Evolutionary conservation across 2,888 invertebrate species (phyloP), one percentile per base, ranked within the genome.

Genomic region (Lypha dubia): DNA sequence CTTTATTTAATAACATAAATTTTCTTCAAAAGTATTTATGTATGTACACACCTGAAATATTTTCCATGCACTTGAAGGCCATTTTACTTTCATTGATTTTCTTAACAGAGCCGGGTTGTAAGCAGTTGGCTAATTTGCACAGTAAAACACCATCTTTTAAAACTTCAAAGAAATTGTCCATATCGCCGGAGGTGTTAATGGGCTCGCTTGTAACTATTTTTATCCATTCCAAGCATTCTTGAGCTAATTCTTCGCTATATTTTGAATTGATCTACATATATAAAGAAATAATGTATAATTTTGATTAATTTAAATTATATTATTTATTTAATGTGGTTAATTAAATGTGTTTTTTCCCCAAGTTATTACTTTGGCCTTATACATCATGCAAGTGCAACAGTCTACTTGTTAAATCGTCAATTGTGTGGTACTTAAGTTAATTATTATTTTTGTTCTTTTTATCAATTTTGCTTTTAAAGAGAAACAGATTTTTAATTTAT

Each of bases 61-160:
- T 99, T 93, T 99, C 99, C 99, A 99, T 99, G 93, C 98, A 98
- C 91, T 98, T 98, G 93, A 99, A 99, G 82, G 97, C 98, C 95
- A 98, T 96, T 90, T 95, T 95, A 80, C 96, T 96, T 88, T 95
- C 95, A 92, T 99, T 98, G 88, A 99, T 95, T 93, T 98, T 98
- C 93, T 98, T 98, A 79, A 99, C 95, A 73, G 95, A 94, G 58
- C 96, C 97, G 0, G 97, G 95, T 91, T 97, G 95, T 89, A 99
- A 94, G 87, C 94, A 94, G 93, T 99, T 99, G 32, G 95, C 96
- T 89, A 98, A 93, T 91, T 96, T 97, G 96, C 98, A 98, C 73
- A 99, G 94, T 60, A 98, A 93, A 65, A 95, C 95, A 81, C 99
- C 99, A 93, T 98, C 97, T 93, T 97, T 98, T 73, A 99, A 94